Conservation (phyloP, 2,113 vertebrate species). For the Synodontis membranacea region DNA sequence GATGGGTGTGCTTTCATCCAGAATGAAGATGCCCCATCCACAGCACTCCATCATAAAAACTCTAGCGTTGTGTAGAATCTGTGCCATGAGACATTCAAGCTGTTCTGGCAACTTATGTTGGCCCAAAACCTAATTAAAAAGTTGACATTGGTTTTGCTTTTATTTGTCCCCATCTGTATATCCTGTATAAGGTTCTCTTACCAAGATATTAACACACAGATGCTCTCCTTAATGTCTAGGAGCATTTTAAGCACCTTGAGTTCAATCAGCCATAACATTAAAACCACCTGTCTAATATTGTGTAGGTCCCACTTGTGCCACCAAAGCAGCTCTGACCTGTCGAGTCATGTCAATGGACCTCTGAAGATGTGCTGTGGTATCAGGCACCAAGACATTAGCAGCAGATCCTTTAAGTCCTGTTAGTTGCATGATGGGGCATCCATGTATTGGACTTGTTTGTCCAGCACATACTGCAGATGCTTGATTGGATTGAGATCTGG, state of each 20-base stretch:
- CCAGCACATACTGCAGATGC: too few relatives aligned
- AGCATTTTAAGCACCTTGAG: not conserved
- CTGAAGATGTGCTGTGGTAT: too few relatives aligned
- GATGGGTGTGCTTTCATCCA: not conserved
- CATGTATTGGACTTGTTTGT: too few relatives aligned
- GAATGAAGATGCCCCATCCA: not conserved
- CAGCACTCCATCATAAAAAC: not conserved
- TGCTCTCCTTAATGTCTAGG: not conserved
- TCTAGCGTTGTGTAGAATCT: not conserved
- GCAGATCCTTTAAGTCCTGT: too few relatives aligned
- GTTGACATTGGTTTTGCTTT: not conserved
- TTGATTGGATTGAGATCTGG: too few relatives aligned
- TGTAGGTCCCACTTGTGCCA: too few relatives aligned
- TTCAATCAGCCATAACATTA: too few relatives aligned
- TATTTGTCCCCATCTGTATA: not conserved
- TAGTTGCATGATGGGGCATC: too few relatives aligned
- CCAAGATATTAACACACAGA: not conserved
- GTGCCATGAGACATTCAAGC: not conserved
- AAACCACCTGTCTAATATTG: too few relatives aligned
- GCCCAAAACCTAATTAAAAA: not conserved
- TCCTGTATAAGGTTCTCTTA: not conserved
- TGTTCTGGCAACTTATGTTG: not conserved
- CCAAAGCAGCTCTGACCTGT: too few relatives aligned
- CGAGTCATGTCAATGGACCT: too few relatives aligned
- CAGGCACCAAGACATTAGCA: too few relatives aligned